A percentile compares a stretch with the other conserved stretches of the same genome.
phyloP scores from a whole-genome alignment of 2,888 invertebrate genomes.

The Congeria kusceri region DNA sequence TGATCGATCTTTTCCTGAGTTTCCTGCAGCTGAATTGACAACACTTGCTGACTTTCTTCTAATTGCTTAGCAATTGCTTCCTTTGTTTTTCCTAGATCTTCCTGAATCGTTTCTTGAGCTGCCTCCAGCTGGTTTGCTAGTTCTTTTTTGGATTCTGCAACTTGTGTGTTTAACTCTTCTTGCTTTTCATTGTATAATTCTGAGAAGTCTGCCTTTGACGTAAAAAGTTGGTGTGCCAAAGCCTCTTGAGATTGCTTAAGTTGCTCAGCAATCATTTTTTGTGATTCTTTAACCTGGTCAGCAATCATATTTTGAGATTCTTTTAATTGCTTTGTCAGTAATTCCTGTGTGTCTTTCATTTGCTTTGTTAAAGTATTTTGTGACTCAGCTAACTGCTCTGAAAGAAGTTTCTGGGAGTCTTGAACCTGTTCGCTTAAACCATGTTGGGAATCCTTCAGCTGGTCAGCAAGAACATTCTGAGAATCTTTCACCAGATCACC shows the following conservation, averaged over 20 bases:
- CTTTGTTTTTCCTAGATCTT: constrained; percentile 48
- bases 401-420: constrained; percentile 57
- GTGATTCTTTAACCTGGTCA: constrained; percentile 57
- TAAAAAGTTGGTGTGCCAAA: constrained; percentile 55
- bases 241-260: constrained; percentile 58
- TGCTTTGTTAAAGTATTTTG: constrained; percentile 56
- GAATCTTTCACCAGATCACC: constrained; percentile 61
- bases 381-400: constrained; percentile 57
- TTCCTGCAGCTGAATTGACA: constrained; percentile 43
- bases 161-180: constrained; percentile 36
- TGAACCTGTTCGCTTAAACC: constrained; percentile 60
- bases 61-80: constrained; percentile 46
- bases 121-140: constrained; percentile 38
- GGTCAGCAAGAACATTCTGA: constrained; percentile 49
- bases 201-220: constrained; percentile 45
- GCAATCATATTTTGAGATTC: constrained; percentile 57
- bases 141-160: constrained; percentile 45
- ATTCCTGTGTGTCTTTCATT: constrained; percentile 54
- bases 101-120: constrained; percentile 42
- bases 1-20: constrained; percentile 54
- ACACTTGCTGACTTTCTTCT: constrained; percentile 47
- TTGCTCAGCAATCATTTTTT: constrained; percentile 58
- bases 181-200: constrained; percentile 46
- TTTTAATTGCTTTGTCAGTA: constrained; percentile 56
- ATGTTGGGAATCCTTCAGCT: constrained; percentile 57